phyloP scores from a whole-genome alignment of 2,113 vertebrate species.

The Mohoua ochrocephala region DNA sequence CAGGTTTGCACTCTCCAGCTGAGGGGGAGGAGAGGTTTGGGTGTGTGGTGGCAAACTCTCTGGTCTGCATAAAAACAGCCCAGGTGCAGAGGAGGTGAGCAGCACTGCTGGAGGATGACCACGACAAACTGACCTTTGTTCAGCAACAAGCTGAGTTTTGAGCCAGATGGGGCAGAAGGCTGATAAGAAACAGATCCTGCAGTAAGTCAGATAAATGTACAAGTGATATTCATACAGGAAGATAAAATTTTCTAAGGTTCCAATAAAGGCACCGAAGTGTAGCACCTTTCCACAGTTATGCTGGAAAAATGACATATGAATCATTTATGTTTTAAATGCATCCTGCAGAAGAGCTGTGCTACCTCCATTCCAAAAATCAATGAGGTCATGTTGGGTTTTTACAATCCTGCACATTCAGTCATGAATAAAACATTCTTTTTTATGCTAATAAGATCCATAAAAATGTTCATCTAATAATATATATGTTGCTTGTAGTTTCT shows the following conservation, averaged over 20 bases:
- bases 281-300: background rate
- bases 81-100: fast-evolving
- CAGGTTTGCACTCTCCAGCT: fast-evolving
- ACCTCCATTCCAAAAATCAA: background rate
- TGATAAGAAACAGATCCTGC: background rate
- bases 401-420: background rate
- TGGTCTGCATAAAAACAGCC: background rate
- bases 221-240: background rate
- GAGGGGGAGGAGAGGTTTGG: background rate
- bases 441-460: background rate
- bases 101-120: background rate
- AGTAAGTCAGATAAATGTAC: background rate
- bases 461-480: background rate
- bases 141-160: background rate
- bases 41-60: no score
- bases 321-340: background rate
- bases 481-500: background rate
- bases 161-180: background rate
- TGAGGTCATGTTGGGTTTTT: background rate
- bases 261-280: background rate
- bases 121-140: background rate
- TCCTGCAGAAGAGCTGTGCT: background rate
- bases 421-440: background rate
- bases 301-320: background rate
- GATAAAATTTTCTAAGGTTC: background rate